A percentile compares a stretch with the other conserved stretches of the same genome.
Evolutionary conservation across 2,797 vertebrate species (phyloP).

Genomic region (Characodon lateralis): DNA sequence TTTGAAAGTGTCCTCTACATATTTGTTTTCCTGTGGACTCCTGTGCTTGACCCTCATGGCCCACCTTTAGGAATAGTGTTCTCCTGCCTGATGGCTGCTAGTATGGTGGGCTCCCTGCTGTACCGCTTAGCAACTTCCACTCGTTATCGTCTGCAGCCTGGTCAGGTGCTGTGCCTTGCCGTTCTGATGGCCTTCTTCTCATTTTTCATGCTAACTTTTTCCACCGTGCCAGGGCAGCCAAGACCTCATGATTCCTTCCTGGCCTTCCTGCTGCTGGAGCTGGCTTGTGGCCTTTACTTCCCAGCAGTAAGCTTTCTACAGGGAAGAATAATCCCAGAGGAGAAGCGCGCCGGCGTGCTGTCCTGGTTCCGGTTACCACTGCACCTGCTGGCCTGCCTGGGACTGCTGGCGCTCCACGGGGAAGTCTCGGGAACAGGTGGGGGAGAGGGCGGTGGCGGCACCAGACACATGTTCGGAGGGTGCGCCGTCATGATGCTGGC

Average conservation of each 20-base stretch:
- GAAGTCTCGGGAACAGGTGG: constrained; percentile 89
- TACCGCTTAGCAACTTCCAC: constrained; percentile 89
- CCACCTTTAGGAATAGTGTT: constrained; percentile 92
- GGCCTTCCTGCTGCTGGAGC: constrained; percentile 90
- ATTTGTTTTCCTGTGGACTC: constrained; percentile 96
- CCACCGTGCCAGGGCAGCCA: constrained; percentile 88
- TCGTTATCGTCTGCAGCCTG: constrained; percentile 88
- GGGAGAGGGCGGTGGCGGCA: constrained; percentile 86
- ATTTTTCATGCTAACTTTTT: constrained; percentile 92
- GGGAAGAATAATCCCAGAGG: constrained; percentile 88
- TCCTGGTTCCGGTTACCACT: constrained; percentile 92
- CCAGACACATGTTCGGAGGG: constrained; percentile 90
- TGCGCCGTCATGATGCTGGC: constrained; percentile 89
- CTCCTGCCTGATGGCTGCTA: constrained; percentile 92
- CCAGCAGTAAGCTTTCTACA: constrained; percentile 92
- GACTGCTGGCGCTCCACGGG: constrained; percentile 88
- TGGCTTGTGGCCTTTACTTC: constrained; percentile 93
- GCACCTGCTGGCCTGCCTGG: constrained; percentile 89
- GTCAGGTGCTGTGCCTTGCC: constrained; percentile 88
- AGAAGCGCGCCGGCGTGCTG: constrained; percentile 85
- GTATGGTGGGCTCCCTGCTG: constrained; percentile 88
- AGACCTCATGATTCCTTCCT: constrained; percentile 88
- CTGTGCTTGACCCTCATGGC: constrained; percentile 91
- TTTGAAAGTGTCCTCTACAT: constrained; percentile 95
- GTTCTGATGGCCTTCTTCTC: constrained; percentile 92